Conservation (phyloP, 2,113 vertebrate species). For the Vulpes ferrilata region DNA sequence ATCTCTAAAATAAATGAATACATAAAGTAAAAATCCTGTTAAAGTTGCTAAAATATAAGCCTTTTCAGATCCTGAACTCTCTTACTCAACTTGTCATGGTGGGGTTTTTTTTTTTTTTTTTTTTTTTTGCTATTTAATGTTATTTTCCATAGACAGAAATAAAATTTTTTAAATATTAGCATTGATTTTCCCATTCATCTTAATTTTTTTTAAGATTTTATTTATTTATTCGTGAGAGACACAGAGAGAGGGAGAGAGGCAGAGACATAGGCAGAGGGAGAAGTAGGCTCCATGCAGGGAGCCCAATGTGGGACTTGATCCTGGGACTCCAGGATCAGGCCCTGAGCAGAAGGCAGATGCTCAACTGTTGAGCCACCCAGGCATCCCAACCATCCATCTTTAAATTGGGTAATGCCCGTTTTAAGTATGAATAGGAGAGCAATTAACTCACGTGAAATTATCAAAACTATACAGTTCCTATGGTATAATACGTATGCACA, state of each 20-base stretch:
- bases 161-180: background rate
- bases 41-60: background rate
- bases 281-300: no score
- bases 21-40: background rate
- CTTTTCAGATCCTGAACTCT: background rate
- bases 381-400: background rate
- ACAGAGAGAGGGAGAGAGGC: no score
- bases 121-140: background rate
- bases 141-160: slow-evolving; percentile 27
- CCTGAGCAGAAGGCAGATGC: no score
- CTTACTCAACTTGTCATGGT: background rate
- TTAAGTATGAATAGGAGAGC: background rate
- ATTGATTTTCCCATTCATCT: slow-evolving; percentile 28
- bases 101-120: no score
- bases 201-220: background rate
- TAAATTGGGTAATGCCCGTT: background rate
- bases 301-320: no score
- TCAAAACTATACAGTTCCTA: background rate
- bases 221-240: no score
- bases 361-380: no score
- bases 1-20: no score
- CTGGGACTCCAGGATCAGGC: no score
- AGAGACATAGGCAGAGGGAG: no score
- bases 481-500: background rate
- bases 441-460: background rate